These are phyloP conservation scores for Acanthurus lineatus DNA, from an alignment of 2,797 vertebrate species.

Conservation along the genomic window DNA sequence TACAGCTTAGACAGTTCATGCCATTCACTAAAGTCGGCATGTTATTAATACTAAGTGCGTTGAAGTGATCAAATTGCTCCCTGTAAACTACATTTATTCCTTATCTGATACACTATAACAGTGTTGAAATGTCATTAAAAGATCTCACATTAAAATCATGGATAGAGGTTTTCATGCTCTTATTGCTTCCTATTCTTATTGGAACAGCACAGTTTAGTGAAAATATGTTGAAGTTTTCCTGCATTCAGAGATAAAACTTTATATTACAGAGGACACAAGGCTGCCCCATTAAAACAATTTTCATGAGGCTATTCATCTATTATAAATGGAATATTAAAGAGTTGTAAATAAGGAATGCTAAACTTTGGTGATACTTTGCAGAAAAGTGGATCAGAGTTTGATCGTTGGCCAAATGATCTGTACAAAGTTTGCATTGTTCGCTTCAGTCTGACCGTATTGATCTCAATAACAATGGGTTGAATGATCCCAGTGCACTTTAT, in stretches of 20 bases:
- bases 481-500: slow-evolving; percentile 57
- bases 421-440: slow-evolving; percentile 64
- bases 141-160: background rate
- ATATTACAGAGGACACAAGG: background rate
- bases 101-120: background rate
- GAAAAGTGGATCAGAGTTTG: slow-evolving; percentile 16
- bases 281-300: background rate
- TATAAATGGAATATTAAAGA: background rate
- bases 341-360: background rate
- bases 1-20: slow-evolving; percentile 10
- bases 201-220: background rate
- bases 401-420: slow-evolving; percentile 38
- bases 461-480: slow-evolving; percentile 69
- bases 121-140: background rate
- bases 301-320: slow-evolving; percentile 1
- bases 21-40: background rate
- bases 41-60: slow-evolving; percentile 22
- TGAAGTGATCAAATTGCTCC: background rate
- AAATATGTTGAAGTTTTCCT: background rate
- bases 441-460: slow-evolving; percentile 66
- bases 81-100: background rate
- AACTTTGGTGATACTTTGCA: slow-evolving; percentile 2
- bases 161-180: background rate
- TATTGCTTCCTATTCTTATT: background rate
- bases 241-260: background rate